These are phyloP conservation scores for Carduelis carduelis DNA, from an alignment of 2,797 vertebrate genomes.

Conservation along the genomic window DNA sequence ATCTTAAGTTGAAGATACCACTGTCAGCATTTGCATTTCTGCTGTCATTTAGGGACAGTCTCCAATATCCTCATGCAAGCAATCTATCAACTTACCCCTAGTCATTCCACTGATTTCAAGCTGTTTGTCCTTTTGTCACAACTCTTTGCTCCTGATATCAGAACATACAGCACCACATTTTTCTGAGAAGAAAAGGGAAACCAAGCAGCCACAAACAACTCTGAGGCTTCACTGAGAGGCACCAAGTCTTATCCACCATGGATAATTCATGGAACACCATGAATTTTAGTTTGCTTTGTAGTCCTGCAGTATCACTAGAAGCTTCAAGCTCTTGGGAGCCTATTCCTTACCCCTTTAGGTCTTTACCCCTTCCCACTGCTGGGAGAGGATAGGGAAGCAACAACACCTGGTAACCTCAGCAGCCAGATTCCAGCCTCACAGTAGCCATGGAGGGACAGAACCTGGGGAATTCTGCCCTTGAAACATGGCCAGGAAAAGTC, in stretches of 20 bases:
- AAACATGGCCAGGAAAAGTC: background rate
- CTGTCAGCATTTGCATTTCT: background rate
- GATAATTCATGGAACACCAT: too few species aligned
- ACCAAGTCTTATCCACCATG: background rate
- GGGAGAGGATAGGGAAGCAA: background rate
- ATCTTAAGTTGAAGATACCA: background rate
- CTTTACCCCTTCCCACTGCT: background rate
- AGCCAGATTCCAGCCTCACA: background rate
- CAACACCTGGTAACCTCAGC: background rate
- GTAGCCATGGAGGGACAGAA: background rate
- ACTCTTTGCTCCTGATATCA: background rate
- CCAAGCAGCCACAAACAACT: background rate
- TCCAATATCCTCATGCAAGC: background rate
- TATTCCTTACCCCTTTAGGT: background rate
- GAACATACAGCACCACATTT: background rate
- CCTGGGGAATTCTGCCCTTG: background rate
- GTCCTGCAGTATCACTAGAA: background rate
- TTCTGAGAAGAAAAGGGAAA: background rate
- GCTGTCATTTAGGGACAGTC: background rate
- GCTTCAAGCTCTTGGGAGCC: background rate
- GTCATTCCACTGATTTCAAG: background rate
- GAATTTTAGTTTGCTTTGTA: background rate
- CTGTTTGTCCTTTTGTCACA: background rate
- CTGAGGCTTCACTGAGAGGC: background rate
- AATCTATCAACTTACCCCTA: accelerated